Base-by-base conservation (phyloP, 2,113 vertebrate species). In the Poecilia latipinna region DNA sequence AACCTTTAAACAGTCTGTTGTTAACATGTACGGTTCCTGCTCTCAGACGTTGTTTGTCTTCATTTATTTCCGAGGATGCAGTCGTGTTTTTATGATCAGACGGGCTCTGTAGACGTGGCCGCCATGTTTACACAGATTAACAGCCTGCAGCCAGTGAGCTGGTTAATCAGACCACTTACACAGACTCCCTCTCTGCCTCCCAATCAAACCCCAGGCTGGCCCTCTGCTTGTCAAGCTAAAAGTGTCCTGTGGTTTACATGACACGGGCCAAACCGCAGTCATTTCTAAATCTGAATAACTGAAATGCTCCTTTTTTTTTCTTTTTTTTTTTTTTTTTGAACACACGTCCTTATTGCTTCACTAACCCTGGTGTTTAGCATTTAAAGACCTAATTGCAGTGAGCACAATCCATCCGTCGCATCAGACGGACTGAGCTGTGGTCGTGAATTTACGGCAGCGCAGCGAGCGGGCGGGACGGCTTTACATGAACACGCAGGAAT, bases 101-200 rank as follows among this genome's bases (percentile, higher is more conserved):
- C 66, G 8, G 42, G 42, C 66, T 82, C 70, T 72, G 66, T 78
- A 75, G 81, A 84, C 81, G 60, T 4, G 54, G 19, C 44, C 60
- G 42, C 78, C 78, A 39, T 72, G 77, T 73, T 85, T 80, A 72
- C 82, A 81, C 70, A 70, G 79, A 79, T 88, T 77, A 87, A 69
- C 71, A 70, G 68, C 5, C 28, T 61, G 15, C 22, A 42, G 83
- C 72, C 78, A 61, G 51, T 88, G 77, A 83, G 64, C 88, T 84
- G 76, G 51, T 80, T 75, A 83, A 69, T 79, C 79, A 60, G 60
- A 77, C 65, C 26, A 68, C 44, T 48, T 70, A 78, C 77, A 65
- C 54, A 33, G 31, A 62, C 65, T 71, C 61, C 61, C 48, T 65
- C 75, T 81, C 68, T 74, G 65, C 70, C 68, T 68, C 61, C 32